These are phyloP conservation scores for Eubasilissa splendida DNA, from an alignment of 2,888 invertebrate species.

Conservation along the genomic window DNA sequence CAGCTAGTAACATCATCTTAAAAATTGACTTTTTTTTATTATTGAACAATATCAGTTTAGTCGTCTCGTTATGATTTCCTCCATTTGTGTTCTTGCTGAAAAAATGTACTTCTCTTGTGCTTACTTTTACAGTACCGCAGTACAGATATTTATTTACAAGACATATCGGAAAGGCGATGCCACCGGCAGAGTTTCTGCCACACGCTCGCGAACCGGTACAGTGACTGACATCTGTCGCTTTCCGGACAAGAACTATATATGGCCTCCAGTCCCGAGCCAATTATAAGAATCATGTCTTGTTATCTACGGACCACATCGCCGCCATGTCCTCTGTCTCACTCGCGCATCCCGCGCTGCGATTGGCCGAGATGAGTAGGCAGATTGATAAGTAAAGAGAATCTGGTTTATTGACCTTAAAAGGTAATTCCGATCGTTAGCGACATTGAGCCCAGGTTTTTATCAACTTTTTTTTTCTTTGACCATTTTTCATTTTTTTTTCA, in stretches of 20 bases:
- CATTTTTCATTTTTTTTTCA: too few relatives aligned
- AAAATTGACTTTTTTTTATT: too few relatives aligned
- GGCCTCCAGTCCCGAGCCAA: constrained; percentile 41
- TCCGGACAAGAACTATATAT: constrained; percentile 12
- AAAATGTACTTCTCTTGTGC: too few relatives aligned
- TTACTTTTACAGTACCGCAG: too few relatives aligned
- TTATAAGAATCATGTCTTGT: constrained; percentile 52
- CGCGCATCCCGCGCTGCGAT: not conserved
- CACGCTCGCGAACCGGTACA: constrained; percentile 8
- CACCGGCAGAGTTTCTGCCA: not conserved
- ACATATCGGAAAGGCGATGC: too few relatives aligned
- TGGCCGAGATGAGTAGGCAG: not conserved
- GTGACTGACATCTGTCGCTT: constrained; percentile 30
- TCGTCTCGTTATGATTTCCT: too few relatives aligned
- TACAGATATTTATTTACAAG: too few relatives aligned
- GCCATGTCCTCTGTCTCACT: constrained; percentile 33
- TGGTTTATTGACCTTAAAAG: not conserved
- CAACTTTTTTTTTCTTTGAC: too few relatives aligned
- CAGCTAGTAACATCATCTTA: too few relatives aligned
- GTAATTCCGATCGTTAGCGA: not conserved
- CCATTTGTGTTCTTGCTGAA: too few relatives aligned
- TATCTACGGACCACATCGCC: constrained; percentile 42
- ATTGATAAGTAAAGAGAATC: not conserved
- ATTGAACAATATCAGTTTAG: too few relatives aligned
- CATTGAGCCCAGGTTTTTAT: too few relatives aligned